A percentile compares a stretch with the other conserved stretches of the same genome.
phyloP scores from a whole-genome alignment of 2,113 vertebrate species.

The Lipotes vexillifer region DNA sequence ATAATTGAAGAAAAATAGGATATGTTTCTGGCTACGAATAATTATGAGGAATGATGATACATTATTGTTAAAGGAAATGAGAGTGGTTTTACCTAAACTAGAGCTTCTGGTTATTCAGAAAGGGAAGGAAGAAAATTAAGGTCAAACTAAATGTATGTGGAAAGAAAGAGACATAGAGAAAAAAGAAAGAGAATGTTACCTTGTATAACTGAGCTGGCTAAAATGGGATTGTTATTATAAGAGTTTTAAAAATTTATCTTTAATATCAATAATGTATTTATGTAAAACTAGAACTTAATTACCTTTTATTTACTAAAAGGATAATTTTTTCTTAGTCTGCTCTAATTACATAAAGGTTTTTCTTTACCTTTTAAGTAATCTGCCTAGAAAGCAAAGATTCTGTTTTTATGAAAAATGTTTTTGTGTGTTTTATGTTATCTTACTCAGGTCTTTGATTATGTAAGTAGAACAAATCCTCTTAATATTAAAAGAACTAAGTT shows the following conservation, averaged over 20 bases:
- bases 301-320: not conserved
- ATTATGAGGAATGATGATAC: not conserved
- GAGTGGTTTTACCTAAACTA: not conserved
- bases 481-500: not conserved
- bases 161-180: not conserved
- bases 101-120: not conserved
- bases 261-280: not conserved
- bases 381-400: not conserved
- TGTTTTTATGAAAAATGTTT: not conserved
- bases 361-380: not conserved
- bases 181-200: not conserved
- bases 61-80: not conserved
- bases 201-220: not conserved
- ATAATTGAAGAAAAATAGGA: not conserved
- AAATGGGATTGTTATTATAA: not conserved
- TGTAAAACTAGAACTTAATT: not conserved
- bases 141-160: not conserved
- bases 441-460: not conserved
- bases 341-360: not conserved
- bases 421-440: not conserved
- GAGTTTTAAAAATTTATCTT: not conserved
- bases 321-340: not conserved
- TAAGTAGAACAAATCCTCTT: not conserved
- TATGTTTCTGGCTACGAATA: not conserved
- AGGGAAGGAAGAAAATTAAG: not conserved